These are phyloP conservation scores for Chorisops tibialis DNA, from an alignment of 2,888 invertebrate genomes.

Conservation along the genomic window DNA sequence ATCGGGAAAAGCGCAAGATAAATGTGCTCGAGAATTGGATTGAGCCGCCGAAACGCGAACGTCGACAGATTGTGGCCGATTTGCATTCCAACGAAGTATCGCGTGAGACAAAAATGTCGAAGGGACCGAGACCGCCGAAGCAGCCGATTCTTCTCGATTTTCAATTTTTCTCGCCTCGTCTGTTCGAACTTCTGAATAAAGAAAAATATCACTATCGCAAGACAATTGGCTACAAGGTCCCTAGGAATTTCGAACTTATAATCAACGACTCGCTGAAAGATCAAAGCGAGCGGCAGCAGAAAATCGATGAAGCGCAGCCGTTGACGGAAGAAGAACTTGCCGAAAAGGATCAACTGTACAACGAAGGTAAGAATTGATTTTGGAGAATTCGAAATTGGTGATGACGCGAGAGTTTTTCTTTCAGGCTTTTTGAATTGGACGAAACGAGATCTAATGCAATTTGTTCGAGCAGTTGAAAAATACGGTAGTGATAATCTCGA, in stretches of 20 bases:
- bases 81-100: conserved; percentile 96
- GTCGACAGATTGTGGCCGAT: conserved; percentile 98
- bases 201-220: conserved; percentile 97
- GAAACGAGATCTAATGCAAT: conserved; percentile 97
- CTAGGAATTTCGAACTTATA: conserved; percentile 90
- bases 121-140: conserved; percentile 97
- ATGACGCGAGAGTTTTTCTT: too few relatives aligned
- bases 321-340: conserved; percentile 84
- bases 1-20: conserved; percentile 87
- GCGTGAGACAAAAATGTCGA: conserved; percentile 93
- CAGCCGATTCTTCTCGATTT: conserved; percentile 99
- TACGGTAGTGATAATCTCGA: conserved; percentile 98
- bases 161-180: conserved; percentile 96
- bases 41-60: conserved; percentile 97
- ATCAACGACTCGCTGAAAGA: conserved; percentile 83
- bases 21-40: conserved; percentile 92
- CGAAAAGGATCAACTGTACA: conserved; percentile 89
- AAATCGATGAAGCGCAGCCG: conserved; percentile 93
- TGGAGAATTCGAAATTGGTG: background rate
- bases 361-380: conserved; percentile 62
- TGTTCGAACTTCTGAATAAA: conserved; percentile 95
- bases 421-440: conserved; percentile 96
- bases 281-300: conserved; percentile 93
- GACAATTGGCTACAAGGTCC: conserved; percentile 90
- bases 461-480: conserved; percentile 97